phyloP scores from a whole-genome alignment of 1,140 invertebrate species.

The Rhynchophorus ferrugineus region DNA sequence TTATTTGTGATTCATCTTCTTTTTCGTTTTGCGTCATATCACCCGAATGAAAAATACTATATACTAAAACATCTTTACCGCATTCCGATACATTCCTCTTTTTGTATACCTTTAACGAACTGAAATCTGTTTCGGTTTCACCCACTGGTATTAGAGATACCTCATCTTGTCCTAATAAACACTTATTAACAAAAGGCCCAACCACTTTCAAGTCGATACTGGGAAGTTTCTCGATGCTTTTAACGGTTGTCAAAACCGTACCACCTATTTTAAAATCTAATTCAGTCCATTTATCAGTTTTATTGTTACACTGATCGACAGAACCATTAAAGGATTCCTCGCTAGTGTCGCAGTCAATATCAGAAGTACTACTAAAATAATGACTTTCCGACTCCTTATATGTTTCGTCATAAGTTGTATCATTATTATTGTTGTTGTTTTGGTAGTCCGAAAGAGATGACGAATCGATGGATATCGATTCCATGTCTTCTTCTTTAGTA shows the following conservation, averaged over 20 bases:
- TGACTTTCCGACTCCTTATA: too few species aligned
- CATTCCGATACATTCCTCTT: conserved; percentile 20
- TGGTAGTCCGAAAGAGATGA: too few species aligned
- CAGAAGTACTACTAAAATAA: too few species aligned
- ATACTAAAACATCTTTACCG: conserved; percentile 9
- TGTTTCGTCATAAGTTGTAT: background rate
- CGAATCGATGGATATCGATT: background rate
- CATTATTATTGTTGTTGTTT: background rate
- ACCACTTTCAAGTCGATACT: conserved; percentile 28
- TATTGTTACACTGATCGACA: background rate
- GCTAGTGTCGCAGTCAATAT: too few species aligned
- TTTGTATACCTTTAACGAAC: conserved; percentile 40
- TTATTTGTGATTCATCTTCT: background rate
- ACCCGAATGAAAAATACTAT: conserved; percentile 10
- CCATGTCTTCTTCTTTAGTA: background rate
- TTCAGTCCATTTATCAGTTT: conserved; percentile 37
- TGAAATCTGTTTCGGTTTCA: conserved; percentile 37
- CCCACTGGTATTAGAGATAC: conserved; percentile 39
- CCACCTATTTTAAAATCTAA: conserved; percentile 38
- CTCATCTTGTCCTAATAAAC: conserved; percentile 32
- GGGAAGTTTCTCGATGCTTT: conserved; percentile 27
- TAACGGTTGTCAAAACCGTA: conserved; percentile 30
- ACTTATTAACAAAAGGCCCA: conserved; percentile 23
- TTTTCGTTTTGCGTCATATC: conserved; percentile 1
- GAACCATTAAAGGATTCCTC: background rate